Evolutionary conservation across 2,888 invertebrate species (phyloP).

Genomic region (Tiliacea citrago): DNA sequence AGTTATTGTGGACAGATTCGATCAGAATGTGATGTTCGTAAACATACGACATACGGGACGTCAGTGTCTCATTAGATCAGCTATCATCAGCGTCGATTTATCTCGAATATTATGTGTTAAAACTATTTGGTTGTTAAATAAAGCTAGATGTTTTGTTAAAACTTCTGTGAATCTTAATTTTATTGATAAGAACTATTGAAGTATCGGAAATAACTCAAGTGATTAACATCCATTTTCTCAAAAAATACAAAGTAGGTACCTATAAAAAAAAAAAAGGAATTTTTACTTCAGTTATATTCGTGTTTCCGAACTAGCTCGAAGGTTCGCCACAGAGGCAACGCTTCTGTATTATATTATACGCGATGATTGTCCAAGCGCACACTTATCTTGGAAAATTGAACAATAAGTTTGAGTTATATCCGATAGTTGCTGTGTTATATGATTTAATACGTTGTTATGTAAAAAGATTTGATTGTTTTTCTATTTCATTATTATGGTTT

Average conservation of each 20-base stretch:
- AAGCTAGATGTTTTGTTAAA: neutral
- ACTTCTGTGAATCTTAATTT: neutral
- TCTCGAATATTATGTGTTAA: constrained; percentile 19
- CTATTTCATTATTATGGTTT: neutral
- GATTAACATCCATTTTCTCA: neutral
- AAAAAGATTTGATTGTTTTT: constrained; percentile 3
- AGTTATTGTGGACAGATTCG: too few species aligned
- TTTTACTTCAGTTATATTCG: neutral
- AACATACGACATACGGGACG: too few species aligned
- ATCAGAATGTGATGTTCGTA: too few species aligned
- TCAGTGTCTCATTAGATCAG: too few species aligned
- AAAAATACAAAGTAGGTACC: too few species aligned
- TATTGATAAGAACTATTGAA: neutral
- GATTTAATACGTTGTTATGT: neutral
- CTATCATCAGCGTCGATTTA: neutral
- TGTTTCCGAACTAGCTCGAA: neutral
- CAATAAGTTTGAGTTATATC: neutral
- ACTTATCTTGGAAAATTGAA: neutral
- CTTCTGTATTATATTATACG: too few species aligned
- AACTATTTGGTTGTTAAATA: constrained; percentile 9
- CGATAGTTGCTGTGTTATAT: neutral
- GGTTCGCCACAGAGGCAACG: too few species aligned
- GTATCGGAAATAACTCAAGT: neutral
- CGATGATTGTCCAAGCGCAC: neutral
- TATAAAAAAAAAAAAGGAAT: neutral